Evolutionary conservation across 2,113 vertebrate genomes (phyloP), one percentile per base, ranked within the genome.

Genomic region (Megaceryle torquata): DNA sequence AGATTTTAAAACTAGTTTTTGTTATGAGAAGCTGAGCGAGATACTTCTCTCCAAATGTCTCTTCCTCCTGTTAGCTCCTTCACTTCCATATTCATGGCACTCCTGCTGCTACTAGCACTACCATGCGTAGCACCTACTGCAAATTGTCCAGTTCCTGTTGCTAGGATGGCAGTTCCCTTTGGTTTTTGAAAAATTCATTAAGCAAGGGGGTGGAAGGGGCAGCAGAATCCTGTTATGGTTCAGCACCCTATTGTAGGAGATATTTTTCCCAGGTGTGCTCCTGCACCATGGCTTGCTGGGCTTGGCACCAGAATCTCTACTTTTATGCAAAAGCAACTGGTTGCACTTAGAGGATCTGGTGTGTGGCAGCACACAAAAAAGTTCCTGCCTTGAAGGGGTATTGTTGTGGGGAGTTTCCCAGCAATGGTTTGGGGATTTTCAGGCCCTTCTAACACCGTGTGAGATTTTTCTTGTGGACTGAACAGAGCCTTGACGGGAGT

Each of bases 1-100:
- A 97, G 95, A 93, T 96, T 95, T 96, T 89, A 91, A 95, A 97
- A 95, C 96, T 97, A 93, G 91, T 97, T 97, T 95, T 96, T 96
- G 92, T 96, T 97, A 97, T 92, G 92, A 96, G 96, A 93, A 97
- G 93, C 91, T 46, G 92, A 92, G 95, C 41, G 51, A 96, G 95
- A 94, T 96, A 71, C 93, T 96, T 95, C 90, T 93, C 93, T 97
- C 95, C 91, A 92, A 96, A 96, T 92, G 96, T 94, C 95, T 93
- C 92, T 95, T 95, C 96, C 95, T 97, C 95, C 89, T 95, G 95
- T 97, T 97, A 97, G 92, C 91, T 96, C 93, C 88, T 94, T 94
- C 74, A 35, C 84, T 97, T 97, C 96, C 95, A 95, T 96, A 95
- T 96, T 97, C 92, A 93, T 96, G 93, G 96, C 96, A 93, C 95